A percentile compares a stretch with the other conserved stretches of the same genome.
phyloP scores from a whole-genome alignment of 2,113 vertebrate species.

The Uropsilus gracilis region DNA sequence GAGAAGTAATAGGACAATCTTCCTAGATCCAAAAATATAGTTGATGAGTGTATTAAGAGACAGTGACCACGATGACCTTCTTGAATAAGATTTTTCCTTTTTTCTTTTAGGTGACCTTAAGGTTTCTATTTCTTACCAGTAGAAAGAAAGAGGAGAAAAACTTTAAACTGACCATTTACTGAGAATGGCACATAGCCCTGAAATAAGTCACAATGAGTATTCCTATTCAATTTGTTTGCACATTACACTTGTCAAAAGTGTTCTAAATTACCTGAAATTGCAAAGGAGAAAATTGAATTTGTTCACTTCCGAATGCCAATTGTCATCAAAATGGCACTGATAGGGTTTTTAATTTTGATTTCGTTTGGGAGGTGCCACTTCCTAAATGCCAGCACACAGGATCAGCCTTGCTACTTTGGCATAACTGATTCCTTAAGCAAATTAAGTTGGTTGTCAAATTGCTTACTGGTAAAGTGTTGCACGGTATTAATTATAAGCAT shows the following conservation, averaged over 20 bases:
- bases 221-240: constrained; percentile 65
- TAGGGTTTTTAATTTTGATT: constrained; percentile 56
- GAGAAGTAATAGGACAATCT: background rate
- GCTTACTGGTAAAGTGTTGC: constrained; percentile 48
- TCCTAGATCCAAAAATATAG: background rate
- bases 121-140: constrained; percentile 38
- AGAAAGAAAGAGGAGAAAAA: constrained; percentile 39
- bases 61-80: background rate
- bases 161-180: constrained; percentile 37
- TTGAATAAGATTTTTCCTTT: constrained; percentile 28
- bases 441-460: constrained; percentile 65
- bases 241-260: constrained; percentile 48
- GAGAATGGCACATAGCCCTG: background rate
- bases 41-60: constrained; percentile 8
- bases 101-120: constrained; percentile 49
- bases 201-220: constrained; percentile 59
- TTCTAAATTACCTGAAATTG: constrained; percentile 67
- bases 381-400: constrained; percentile 44
- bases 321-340: constrained; percentile 64
- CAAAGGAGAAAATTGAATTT: constrained; percentile 67
- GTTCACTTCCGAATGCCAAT: constrained; percentile 44
- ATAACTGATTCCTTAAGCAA: constrained; percentile 64
- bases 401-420: constrained; percentile 59
- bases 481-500: constrained; percentile 65
- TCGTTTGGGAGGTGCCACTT: constrained; percentile 12